phyloP scores from a whole-genome alignment of 2,797 vertebrate species.

The Oophaga sylvatica region DNA sequence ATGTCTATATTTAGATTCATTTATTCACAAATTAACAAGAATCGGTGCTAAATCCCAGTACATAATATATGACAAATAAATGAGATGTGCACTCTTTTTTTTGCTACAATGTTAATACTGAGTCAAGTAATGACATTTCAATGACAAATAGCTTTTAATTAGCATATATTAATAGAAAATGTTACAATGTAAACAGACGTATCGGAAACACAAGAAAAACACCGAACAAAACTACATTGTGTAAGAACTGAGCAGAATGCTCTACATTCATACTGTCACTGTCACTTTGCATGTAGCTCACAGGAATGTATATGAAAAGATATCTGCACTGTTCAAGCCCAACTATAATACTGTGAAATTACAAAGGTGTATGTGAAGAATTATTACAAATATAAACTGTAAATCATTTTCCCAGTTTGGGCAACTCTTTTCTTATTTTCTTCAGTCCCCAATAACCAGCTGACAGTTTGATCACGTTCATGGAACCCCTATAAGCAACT shows the following conservation, averaged over 20 bases:
- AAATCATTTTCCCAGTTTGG: not conserved
- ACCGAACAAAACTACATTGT: not conserved
- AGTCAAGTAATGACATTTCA: conserved; percentile 4
- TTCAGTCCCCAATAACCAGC: not conserved
- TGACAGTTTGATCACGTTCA: not conserved
- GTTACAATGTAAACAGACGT: not conserved
- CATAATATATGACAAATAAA: not conserved
- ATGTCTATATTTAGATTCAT: not conserved
- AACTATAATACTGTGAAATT: no score
- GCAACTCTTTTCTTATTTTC: not conserved
- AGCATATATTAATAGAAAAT: not conserved
- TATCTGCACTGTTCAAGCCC: no score
- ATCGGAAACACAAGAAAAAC: not conserved
- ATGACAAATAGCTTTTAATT: not conserved
- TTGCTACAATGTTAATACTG: not conserved
- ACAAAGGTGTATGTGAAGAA: no score
- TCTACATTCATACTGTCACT: not conserved
- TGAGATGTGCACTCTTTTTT: not conserved
- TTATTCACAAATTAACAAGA: not conserved
- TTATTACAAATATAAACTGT: not conserved
- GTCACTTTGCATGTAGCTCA: not conserved
- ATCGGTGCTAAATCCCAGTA: not conserved
- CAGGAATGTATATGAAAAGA: no score
- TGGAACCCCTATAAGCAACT: no score
- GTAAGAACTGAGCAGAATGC: not conserved